phyloP scores from a whole-genome alignment of 1,140 invertebrate species.

The Tetragonula clypearis region DNA sequence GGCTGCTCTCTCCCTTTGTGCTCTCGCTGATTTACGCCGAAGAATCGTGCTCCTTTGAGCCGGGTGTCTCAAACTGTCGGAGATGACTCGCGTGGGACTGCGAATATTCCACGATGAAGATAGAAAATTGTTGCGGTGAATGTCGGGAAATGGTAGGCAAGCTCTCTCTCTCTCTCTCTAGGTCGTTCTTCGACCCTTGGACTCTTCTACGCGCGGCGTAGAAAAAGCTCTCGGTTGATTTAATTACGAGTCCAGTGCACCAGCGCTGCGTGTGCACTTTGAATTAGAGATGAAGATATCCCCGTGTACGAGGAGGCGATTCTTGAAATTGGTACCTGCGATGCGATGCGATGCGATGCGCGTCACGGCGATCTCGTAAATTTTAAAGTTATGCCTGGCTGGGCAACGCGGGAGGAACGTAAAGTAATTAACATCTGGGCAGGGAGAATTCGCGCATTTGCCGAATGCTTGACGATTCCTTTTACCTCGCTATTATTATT shows the following conservation, averaged over 20 bases:
- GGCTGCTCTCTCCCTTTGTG: too few species aligned
- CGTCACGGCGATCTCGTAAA: neutral
- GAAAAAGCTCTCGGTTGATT: neutral
- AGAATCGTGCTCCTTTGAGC: neutral
- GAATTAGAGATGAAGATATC: conserved; percentile 8
- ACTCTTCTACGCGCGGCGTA: too few species aligned
- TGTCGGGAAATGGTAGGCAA: neutral
- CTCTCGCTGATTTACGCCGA: too few species aligned
- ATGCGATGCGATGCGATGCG: neutral
- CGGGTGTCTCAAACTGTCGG: neutral
- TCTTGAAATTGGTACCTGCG: neutral
- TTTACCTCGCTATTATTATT: too few species aligned
- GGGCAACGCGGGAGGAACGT: neutral
- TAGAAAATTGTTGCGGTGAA: neutral
- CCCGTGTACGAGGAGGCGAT: neutral
- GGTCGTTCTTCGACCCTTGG: neutral
- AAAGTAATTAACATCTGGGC: neutral
- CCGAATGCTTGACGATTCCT: too few species aligned
- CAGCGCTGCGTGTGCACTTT: too few species aligned
- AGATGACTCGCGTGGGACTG: neutral
- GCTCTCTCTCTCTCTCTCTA: too few species aligned
- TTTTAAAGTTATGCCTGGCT: neutral
- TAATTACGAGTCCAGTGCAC: neutral
- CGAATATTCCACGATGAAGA: neutral
- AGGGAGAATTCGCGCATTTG: too few species aligned